Conservation (phyloP, 2,113 vertebrate genomes). For the Pomatostomus ruficeps region DNA sequence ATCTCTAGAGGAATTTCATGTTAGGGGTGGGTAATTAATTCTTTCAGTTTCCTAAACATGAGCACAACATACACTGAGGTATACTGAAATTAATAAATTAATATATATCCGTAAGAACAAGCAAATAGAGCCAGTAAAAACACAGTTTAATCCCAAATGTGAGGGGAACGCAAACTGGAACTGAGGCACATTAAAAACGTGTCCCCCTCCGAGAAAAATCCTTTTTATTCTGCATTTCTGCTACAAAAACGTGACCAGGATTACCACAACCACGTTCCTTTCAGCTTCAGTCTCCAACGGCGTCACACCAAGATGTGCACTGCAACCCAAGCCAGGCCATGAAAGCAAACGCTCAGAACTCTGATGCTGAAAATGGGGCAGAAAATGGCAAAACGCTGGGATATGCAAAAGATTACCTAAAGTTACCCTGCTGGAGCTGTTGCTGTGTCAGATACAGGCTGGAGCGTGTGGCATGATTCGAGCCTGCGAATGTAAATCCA, state of each 20-base stretch:
- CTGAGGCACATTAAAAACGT: rapidly evolving
- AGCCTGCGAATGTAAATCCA: background rate
- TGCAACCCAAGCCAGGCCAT: background rate
- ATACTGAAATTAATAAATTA: background rate
- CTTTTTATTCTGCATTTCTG: background rate
- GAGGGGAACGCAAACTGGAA: background rate
- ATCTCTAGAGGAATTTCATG: background rate
- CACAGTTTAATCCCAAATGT: background rate
- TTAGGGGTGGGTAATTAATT: background rate
- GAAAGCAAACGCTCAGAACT: background rate
- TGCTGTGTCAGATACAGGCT: background rate
- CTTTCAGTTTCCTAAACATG: background rate
- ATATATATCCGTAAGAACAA: background rate
- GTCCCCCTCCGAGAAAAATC: background rate
- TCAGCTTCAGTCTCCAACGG: background rate
- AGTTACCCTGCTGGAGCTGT: background rate
- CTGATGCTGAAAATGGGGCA: background rate
- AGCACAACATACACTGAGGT: background rate
- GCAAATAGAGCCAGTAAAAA: background rate
- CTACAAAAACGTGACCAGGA: background rate
- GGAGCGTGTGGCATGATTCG: background rate
- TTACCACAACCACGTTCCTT: background rate
- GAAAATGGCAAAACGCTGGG: background rate
- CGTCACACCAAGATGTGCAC: background rate
- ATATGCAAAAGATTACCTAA: background rate